Base-by-base conservation (phyloP, 2,113 vertebrate genomes). In the Dicaeum eximium region DNA sequence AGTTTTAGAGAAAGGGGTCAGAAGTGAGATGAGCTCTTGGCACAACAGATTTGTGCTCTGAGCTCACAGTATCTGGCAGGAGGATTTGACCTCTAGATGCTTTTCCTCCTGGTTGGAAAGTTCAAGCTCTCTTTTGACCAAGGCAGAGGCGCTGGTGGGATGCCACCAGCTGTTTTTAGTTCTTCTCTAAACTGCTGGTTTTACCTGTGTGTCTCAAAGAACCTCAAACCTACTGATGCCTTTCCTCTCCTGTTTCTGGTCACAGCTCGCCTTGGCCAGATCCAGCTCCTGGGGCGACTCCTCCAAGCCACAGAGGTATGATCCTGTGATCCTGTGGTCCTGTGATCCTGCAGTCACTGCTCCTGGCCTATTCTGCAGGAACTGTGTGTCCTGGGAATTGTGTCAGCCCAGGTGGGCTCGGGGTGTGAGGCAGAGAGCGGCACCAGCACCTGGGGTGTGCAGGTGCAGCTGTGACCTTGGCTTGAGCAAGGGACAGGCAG, bases 281-380 rank as follows among this genome's bases (percentile, higher is more conserved):
- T 98, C 97, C 87, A 98, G 96, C 90, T 98, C 98, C 86, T 89
- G 75, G 23, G 93, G 56, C 0, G 98, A 98, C 62, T 89, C 90
- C 90, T 95, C 95, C 78, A 97, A 69, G 73, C 97, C 97, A 51
- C 97, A 97, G 62, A 98, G 98, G 98, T 98, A 98, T 73, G 88
- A 44, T 75, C 28, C n/a, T 88, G 0, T 6, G 28, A 72, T 73
- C n/a, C n/a, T n/a, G n/a, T n/a, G 38, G 38, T 9, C 48, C 64
- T 98, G 98, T 91, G 86, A 38, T 75, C 23, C 37, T 30, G 0
- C 9, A 17, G 9, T 17, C 51, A 10, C 45, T 15, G 16, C 4
- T 33, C 7, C 5, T 80, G 56, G 7, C n/a, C 54, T 16, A 7
- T 15, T 33, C 35, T 48, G 25, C 20, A 14, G 3, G 14, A 37